Base-by-base conservation (phyloP, 2,113 vertebrate species). In the Lota lota region DNA sequence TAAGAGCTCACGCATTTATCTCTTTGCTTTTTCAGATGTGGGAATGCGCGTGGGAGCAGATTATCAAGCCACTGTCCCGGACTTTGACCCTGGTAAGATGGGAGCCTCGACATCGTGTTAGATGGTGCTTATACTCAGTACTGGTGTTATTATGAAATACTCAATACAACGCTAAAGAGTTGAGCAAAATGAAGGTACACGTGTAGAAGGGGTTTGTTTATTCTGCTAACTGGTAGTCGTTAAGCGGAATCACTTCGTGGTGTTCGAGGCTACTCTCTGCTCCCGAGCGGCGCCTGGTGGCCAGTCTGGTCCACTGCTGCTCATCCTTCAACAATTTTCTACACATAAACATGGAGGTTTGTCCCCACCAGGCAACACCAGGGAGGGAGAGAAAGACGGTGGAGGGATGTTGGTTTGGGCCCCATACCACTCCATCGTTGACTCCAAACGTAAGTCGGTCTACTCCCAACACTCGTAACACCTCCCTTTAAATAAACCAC, bases 371-470 rank as follows among this genome's bases (percentile, higher is more conserved):
- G 97, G 95, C 87, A 92, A 94, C 70, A 94, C 93, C 58, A 98
- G 95, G 78, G 97, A 97, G 65, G 92, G 90, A 14, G 96, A 98
- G 63, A 98, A 97, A 87, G 96, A 99, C 88, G 94, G 93, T 79
- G 95, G 96, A 62, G 97, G 97, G 54, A 98, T 98, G 97, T 87
- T 98, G 85, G 96, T 98, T 54, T 99, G 97, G 97, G 98, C 97
- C 79, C 97, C 97, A 0, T 92, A 94, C 85, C 96, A 98, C 86
- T 91, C 72, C 83, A 94, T 98, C 81, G 79, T 92, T 0, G 96
- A 98, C 87, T 82, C 94, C 67, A 98, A 97, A 79, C 78, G 97
- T 99, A 92, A 96, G 95, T 92, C 36, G 2, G 16, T 11, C 58
- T 63, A 24, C 22, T 61, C 28, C 4, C 28, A 33, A 33, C 7